Percentiles rank a stretch among this genome's conserved stretches.
Evolutionary conservation across 2,888 invertebrate species (phyloP).

Genomic region (Drosophila glabriapex): DNA sequence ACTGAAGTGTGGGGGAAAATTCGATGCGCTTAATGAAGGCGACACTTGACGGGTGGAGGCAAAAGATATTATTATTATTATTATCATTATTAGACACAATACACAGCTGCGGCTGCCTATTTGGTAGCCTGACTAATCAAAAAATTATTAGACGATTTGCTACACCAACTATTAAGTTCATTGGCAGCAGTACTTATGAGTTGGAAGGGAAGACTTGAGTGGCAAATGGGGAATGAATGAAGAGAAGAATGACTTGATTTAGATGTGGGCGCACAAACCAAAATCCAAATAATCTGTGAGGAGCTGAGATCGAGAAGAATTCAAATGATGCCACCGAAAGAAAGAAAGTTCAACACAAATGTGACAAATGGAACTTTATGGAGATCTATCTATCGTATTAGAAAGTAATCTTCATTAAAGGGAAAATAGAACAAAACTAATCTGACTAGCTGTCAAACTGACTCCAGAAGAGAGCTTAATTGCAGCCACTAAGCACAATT

Average conservation of each 20-base stretch:
- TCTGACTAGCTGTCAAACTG: not conserved
- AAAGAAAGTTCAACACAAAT: not conserved
- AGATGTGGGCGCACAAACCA: conserved; percentile 65
- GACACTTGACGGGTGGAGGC: conserved; percentile 54
- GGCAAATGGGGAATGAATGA: conserved; percentile 4
- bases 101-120: conserved; percentile 16
- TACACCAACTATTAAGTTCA: conserved; percentile 64
- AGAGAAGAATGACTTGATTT: conserved; percentile 57
- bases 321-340: conserved; percentile 11
- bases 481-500: not conserved
- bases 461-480: not conserved
- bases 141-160: conserved; percentile 74
- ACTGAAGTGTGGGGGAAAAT: conserved; percentile 34
- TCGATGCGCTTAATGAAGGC: conserved; percentile 77
- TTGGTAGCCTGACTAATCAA: conserved; percentile 71
- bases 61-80: conserved; percentile 33
- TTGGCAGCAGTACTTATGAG: conserved; percentile 30
- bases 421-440: not conserved
- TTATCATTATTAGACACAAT: not conserved
- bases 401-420: not conserved
- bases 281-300: conserved; percentile 33
- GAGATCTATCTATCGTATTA: not conserved
- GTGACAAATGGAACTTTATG: not conserved
- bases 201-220: not conserved
- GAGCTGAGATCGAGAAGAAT: conserved; percentile 17